Percentiles rank a stretch among this genome's conserved stretches.
These are phyloP conservation scores for Drosophila tsacasi DNA, from an alignment of 1,140 invertebrate genomes.

Conservation along the genomic window DNA sequence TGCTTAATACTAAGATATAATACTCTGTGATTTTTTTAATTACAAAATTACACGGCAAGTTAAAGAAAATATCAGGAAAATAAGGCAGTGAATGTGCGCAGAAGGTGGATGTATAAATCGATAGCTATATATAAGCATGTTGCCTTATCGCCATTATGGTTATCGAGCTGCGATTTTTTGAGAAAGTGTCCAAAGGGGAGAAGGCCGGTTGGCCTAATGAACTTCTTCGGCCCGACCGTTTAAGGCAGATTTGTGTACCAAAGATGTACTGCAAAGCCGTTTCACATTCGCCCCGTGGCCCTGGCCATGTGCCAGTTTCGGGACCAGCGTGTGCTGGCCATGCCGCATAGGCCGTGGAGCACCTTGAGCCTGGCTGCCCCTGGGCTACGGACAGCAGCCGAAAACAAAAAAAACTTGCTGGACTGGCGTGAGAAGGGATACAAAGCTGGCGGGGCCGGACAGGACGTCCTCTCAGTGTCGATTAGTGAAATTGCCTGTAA, in stretches of 20 bases:
- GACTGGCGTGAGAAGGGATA: conserved; percentile 6
- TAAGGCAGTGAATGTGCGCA: background rate
- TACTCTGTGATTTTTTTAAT: background rate
- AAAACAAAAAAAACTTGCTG: conserved; percentile 8
- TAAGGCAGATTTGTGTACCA: conserved; percentile 74
- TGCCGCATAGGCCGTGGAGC: conserved; percentile 63
- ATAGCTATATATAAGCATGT: background rate
- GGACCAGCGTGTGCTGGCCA: conserved; percentile 7
- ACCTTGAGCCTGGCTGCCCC: conserved; percentile 65
- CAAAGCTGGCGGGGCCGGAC: background rate
- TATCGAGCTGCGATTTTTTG: conserved; percentile 46
- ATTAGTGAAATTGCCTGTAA: conserved; percentile 81
- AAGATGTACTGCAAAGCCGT: conserved; percentile 61
- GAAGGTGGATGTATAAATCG: background rate
- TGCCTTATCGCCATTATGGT: background rate
- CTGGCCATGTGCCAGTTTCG: conserved; percentile 67
- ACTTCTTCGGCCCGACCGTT: conserved; percentile 50
- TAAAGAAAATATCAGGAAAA: background rate
- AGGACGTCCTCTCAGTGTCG: conserved; percentile 59
- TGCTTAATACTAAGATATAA: no score
- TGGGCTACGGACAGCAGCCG: conserved; percentile 40
- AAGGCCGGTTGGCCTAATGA: conserved; percentile 56
- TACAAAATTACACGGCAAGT: background rate
- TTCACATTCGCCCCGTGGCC: conserved; percentile 38
- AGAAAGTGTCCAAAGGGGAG: conserved; percentile 18